Conservation (phyloP, 2,113 vertebrate genomes). For the Polyodon spathula region DNA sequence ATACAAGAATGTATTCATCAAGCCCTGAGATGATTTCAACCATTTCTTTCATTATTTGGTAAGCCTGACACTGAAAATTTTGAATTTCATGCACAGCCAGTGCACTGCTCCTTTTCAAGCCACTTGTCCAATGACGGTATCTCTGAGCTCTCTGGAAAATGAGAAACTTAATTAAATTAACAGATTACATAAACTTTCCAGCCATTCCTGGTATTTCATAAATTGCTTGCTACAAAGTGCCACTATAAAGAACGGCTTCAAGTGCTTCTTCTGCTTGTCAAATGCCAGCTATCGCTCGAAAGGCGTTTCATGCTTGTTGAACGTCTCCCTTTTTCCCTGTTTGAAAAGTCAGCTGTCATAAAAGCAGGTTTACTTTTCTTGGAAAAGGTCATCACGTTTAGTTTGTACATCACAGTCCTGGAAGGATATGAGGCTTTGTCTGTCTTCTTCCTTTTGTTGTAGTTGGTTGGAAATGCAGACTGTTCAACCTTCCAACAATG, state of each 20-base stretch:
- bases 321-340: conserved; percentile 11
- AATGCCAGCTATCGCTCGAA: conserved; percentile 15
- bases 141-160: neutral
- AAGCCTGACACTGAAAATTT: neutral
- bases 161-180: conserved; percentile 9
- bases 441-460: conserved; percentile 3
- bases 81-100: neutral
- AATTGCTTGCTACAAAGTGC: conserved; percentile 1
- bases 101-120: neutral
- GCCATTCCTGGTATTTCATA: neutral
- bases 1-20: conserved; percentile 1
- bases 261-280: neutral
- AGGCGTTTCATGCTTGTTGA: conserved; percentile 20
- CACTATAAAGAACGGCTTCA: neutral
- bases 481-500: neutral
- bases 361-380: conserved; percentile 12
- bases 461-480: neutral
- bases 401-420: neutral
- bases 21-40: neutral
- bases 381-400: conserved; percentile 19
- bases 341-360: conserved; percentile 19
- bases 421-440: neutral
- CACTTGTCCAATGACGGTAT: neutral
- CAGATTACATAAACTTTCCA: neutral
- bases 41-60: conserved; percentile 2